Evolutionary conservation across 2,113 vertebrate genomes (phyloP).

Genomic region (Scomber scombrus): DNA sequence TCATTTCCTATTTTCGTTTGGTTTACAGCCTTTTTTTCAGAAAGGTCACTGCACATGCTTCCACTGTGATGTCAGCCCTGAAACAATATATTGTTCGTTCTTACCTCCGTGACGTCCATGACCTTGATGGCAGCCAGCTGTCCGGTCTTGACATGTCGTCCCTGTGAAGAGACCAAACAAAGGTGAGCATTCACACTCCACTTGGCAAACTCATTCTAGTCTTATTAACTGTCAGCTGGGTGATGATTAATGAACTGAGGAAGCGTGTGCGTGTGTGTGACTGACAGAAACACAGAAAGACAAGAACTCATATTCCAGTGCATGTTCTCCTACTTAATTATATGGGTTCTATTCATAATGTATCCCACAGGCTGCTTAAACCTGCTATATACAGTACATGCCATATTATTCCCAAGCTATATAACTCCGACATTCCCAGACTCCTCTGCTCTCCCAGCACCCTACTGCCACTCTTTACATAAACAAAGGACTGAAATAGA

Average conservation of each 20-base stretch:
- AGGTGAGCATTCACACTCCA: conserved; percentile 19
- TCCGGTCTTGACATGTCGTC: conserved; percentile 86
- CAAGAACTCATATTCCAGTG: too few relatives aligned
- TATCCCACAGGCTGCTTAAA: neutral
- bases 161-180: conserved; percentile 66
- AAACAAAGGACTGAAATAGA: conserved; percentile 81
- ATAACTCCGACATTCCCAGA: conserved; percentile 75
- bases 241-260: neutral
- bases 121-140: conserved; percentile 87
- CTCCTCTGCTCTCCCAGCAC: conserved; percentile 57
- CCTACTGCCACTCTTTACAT: conserved; percentile 67
- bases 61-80: conserved; percentile 54
- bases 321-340: too few relatives aligned
- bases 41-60: neutral
- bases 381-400: conserved; percentile 13
- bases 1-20: too few relatives aligned
- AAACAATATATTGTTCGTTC: conserved; percentile 39
- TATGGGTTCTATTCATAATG: neutral
- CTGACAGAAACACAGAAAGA: too few relatives aligned
- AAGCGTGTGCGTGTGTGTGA: neutral
- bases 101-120: conserved; percentile 86
- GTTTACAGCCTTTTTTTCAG: too few relatives aligned
- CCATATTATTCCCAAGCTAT: conserved; percentile 40
- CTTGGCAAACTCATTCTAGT: neutral
- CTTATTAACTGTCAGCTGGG: neutral